Base-by-base conservation (phyloP, 1,140 invertebrate species). In the Thaumetopoea pityocampa region DNA sequence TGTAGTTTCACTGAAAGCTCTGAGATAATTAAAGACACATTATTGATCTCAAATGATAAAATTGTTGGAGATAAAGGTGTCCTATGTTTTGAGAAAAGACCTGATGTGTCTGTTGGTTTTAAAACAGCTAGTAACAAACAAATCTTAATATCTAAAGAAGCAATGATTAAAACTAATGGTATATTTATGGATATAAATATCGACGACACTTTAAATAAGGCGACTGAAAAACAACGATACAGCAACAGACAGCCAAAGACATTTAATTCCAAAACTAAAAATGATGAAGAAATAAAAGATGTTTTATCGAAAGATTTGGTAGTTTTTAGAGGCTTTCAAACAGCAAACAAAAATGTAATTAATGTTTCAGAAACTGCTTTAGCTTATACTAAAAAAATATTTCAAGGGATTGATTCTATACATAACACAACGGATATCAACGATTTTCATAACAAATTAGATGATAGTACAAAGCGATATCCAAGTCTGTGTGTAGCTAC, bases 281-380 rank as follows among this genome's bases (percentile, higher is more conserved):
- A n/a, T n/a, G n/a, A n/a, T 28, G 11, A 28, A 28, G 7, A n/a
- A n/a, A 14, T 14, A 7, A 4, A 32, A 8, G 17, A 17, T n/a
- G n/a, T n/a, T 7, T 26, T 26, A 26, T 26, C 2, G 28, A 37
- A 19, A 38, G 11, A 4, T 6, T 11, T 19, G 11, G 19, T n/a
- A 9, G 5, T 14, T 10, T 53, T 59, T 34, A 24, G 22, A 40
- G 65, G 67, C 1, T 74, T 73, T 51, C 38, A 55, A 44, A 73
- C 67, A 4, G 67, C 61, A 11, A 59, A 29, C 24, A 57, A 67
- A 22, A 67, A 61, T 48, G 8, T 40, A 22, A 32, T 74, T 8
- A 16, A 12, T 15, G 36, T 64, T 24, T 83, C 85, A n/a, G 52
- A 71, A 30, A 53, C 67, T 12, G 65, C 82, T 5, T 46, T 87